Evolutionary conservation across 1,140 invertebrate genomes (phyloP).

Genomic region (Euwallacea similis): DNA sequence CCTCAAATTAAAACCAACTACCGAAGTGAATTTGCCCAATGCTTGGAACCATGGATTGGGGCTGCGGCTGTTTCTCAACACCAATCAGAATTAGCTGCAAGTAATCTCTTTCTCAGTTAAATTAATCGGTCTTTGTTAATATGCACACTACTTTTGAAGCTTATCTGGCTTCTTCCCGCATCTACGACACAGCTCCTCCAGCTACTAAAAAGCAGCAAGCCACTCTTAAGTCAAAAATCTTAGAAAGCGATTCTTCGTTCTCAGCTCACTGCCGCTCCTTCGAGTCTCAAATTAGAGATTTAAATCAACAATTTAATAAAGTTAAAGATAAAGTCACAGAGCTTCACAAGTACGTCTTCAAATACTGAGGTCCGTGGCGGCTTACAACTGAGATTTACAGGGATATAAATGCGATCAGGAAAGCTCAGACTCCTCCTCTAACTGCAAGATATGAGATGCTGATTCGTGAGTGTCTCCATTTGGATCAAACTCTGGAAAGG

Average conservation of each 20-base stretch:
- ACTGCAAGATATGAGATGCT: slow-evolving; percentile 62
- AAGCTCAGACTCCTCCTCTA: slow-evolving; percentile 63
- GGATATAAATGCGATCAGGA: slow-evolving; percentile 59
- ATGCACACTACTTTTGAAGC: background rate
- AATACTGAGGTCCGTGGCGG: too few relatives aligned
- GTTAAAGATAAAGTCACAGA: slow-evolving; percentile 68
- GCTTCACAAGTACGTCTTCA: slow-evolving; percentile 55
- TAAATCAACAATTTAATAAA: slow-evolving; percentile 64
- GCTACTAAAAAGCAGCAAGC: slow-evolving; percentile 56
- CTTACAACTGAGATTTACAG: slow-evolving; percentile 10
- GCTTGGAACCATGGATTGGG: slow-evolving; percentile 65
- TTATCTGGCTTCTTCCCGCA: slow-evolving; percentile 40
- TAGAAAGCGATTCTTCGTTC: slow-evolving; percentile 63
- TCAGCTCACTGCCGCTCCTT: slow-evolving; percentile 68
- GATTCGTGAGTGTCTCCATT: slow-evolving; percentile 62
- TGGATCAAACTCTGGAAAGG: slow-evolving; percentile 65
- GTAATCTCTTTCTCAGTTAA: slow-evolving; percentile 30
- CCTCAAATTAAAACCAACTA: slow-evolving; percentile 67
- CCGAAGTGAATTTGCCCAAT: slow-evolving; percentile 64
- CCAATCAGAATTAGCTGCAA: slow-evolving; percentile 49
- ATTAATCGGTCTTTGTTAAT: background rate
- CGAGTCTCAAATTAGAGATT: slow-evolving; percentile 63
- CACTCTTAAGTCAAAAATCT: slow-evolving; percentile 54
- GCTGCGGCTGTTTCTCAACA: slow-evolving; percentile 52
- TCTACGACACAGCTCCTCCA: slow-evolving; percentile 52